phyloP scores from a whole-genome alignment of 2,113 vertebrate genomes.

The Haemorhous mexicanus region DNA sequence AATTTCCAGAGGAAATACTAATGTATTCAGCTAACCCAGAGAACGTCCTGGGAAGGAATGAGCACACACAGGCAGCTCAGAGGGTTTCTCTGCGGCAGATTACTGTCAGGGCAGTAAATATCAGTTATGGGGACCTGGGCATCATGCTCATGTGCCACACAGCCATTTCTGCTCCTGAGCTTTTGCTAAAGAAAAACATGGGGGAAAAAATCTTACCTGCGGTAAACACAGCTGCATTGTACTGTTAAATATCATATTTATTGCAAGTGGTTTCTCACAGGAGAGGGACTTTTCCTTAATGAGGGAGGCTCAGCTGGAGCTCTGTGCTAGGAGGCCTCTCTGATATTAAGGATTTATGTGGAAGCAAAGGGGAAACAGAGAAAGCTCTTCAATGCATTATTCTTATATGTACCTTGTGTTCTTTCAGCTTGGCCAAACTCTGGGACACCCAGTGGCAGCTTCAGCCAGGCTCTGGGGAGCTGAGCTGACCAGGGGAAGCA shows the following conservation, averaged over 20 bases:
- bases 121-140: neutral
- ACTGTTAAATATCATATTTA: neutral
- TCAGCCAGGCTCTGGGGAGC: neutral
- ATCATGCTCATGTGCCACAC: neutral
- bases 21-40: neutral
- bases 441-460: neutral
- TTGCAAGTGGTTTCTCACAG: neutral
- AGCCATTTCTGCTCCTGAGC: neutral
- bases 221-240: neutral
- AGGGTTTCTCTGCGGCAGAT: neutral
- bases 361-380: neutral
- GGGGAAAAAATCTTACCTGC: neutral
- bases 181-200: constrained; percentile 5
- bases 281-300: neutral
- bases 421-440: neutral
- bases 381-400: neutral
- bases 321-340: neutral
- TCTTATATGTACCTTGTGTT: neutral
- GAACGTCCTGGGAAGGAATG: neutral
- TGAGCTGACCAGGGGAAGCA: neutral
- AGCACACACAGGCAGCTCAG: neutral
- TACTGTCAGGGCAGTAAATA: neutral
- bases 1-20: constrained; percentile 23
- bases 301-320: neutral
- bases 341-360: neutral